A percentile compares a stretch with the other conserved stretches of the same genome.
phyloP scores from a whole-genome alignment of 2,113 vertebrate species.

The Morone saxatilis region DNA sequence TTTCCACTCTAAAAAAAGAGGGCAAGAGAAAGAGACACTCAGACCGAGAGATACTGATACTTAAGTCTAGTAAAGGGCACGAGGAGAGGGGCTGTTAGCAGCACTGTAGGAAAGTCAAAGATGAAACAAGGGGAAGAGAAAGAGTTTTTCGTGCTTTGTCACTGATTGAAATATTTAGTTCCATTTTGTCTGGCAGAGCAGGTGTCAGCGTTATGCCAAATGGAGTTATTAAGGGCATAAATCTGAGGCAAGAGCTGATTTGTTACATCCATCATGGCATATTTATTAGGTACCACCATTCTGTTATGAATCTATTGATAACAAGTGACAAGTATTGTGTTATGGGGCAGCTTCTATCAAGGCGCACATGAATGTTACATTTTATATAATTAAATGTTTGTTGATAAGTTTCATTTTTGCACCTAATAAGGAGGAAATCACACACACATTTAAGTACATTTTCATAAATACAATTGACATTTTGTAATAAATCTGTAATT shows the following conservation, averaged over 20 bases:
- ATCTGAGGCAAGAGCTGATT: conserved; percentile 74
- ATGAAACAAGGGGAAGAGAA: conserved; percentile 68
- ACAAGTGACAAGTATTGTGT: conserved; percentile 72
- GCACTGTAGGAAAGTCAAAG: conserved; percentile 69
- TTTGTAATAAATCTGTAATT: too few species aligned
- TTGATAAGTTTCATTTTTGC: conserved; percentile 20
- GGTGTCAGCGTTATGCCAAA: conserved; percentile 81
- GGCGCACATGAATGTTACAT: conserved; percentile 15
- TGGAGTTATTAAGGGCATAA: conserved; percentile 80
- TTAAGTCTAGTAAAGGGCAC: conserved; percentile 67
- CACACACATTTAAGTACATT: conserved; percentile 4
- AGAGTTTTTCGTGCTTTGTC: conserved; percentile 65
- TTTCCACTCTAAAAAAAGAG: conserved; percentile 80
- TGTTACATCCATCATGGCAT: conserved; percentile 74
- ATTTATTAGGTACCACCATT: conserved; percentile 78
- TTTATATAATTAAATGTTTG: conserved; percentile 60
- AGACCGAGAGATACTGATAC: conserved; percentile 54
- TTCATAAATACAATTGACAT: too few species aligned
- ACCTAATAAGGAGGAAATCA: not conserved
- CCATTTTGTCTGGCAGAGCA: conserved; percentile 75
- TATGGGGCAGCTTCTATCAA: conserved; percentile 34
- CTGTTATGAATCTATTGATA: conserved; percentile 78
- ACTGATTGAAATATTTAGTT: conserved; percentile 79
- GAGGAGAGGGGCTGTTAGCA: conserved; percentile 51
- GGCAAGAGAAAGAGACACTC: conserved; percentile 67